Percentiles rank a stretch among this genome's conserved stretches.
phyloP scores from a whole-genome alignment of 2,113 vertebrate species.

The Cyanoramphus novaezelandiae region DNA sequence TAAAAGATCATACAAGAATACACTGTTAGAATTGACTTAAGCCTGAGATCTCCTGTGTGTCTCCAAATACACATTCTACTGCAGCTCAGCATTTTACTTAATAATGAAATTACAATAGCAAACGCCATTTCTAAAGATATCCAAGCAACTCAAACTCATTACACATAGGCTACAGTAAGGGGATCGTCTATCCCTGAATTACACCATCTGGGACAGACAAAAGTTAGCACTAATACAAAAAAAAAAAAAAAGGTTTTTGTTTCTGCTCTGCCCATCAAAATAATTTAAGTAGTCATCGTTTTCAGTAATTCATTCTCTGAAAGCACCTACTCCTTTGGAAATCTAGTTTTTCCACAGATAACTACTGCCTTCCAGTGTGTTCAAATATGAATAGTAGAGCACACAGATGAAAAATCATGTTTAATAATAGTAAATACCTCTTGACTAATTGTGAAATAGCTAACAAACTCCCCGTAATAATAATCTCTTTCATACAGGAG shows the following conservation, averaged over 20 bases:
- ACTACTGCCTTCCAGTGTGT: not conserved
- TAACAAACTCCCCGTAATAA: not conserved
- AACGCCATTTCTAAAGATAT: not conserved
- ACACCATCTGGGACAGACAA: not conserved
- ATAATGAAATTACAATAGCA: not conserved
- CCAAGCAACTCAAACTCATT: not conserved
- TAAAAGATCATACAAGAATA: not conserved
- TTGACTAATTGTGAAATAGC: not conserved
- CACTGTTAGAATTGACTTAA: not conserved
- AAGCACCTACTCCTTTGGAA: not conserved
- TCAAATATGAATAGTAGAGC: not conserved
- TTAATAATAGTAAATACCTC: not conserved
- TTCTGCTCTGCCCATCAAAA: not conserved
- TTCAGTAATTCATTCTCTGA: not conserved
- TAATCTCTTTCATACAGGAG: not conserved
- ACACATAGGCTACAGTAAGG: not conserved
- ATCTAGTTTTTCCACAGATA: not conserved
- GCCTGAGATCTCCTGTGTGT: not conserved
- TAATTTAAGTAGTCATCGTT: not conserved
- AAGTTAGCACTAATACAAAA: not conserved
- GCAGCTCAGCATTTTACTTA: not conserved
- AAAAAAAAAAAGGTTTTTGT: not conserved
- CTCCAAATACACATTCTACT: not conserved
- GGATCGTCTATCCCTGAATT: not conserved
- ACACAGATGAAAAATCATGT: not conserved